phyloP scores from a whole-genome alignment of 2,797 vertebrate genomes.

The Vireo griseus region DNA sequence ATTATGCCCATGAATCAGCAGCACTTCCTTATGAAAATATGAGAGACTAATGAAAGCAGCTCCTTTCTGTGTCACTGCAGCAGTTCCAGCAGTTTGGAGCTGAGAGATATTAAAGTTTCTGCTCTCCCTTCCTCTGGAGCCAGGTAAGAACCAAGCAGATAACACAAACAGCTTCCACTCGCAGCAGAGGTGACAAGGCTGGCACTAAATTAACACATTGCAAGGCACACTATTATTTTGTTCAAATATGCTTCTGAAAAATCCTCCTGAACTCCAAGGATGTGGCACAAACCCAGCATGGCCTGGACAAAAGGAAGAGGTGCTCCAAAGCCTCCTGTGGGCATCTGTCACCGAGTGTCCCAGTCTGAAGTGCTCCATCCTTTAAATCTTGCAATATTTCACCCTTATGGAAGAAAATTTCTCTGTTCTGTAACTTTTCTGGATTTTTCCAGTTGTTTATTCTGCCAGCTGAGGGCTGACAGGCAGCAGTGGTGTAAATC shows the following conservation, averaged over 20 bases:
- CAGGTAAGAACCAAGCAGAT: background rate
- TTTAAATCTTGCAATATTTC: background rate
- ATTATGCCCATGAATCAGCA: conserved; percentile 7
- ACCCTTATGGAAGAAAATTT: background rate
- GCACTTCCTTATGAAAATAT: background rate
- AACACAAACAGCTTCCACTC: background rate
- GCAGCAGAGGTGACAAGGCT: background rate
- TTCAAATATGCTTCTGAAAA: background rate
- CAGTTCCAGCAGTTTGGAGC: background rate
- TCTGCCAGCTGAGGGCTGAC: background rate
- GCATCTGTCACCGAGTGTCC: background rate
- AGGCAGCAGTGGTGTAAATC: background rate
- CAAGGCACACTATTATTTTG: background rate
- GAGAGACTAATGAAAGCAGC: background rate
- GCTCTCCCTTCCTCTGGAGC: background rate
- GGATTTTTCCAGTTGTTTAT: background rate
- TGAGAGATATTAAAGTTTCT: background rate
- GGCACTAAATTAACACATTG: background rate
- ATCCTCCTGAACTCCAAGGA: background rate
- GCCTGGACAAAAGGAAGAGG: background rate
- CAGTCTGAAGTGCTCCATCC: background rate
- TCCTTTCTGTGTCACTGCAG: background rate
- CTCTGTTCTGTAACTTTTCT: background rate
- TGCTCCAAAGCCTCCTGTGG: background rate
- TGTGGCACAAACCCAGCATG: background rate